A percentile compares a stretch with the other conserved stretches of the same genome.
Conservation (phyloP, 2,797 vertebrate species). For the Notolabrus celidotus region DNA sequence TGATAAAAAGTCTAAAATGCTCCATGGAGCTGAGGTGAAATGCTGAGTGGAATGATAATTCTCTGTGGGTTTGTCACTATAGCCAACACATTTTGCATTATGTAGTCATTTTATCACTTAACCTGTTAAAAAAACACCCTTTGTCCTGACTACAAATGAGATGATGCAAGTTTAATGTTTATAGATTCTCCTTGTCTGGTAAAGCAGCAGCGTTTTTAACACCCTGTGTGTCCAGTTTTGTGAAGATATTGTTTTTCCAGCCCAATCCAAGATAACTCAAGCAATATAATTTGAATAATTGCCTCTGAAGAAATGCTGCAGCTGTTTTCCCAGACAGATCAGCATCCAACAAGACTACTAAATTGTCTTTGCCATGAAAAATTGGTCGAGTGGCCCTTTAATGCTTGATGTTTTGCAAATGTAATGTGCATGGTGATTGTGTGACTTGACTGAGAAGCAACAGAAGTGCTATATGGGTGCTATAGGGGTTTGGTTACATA, state of each 20-base stretch:
- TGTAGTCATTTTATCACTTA: too few relatives aligned
- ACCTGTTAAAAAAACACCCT: too few relatives aligned
- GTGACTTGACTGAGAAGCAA: conserved; percentile 12
- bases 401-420: conserved; percentile 10
- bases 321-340: neutral
- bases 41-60: too few relatives aligned
- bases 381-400: conserved; percentile 5
- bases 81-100: too few relatives aligned
- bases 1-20: too few relatives aligned
- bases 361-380: neutral
- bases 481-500: conserved; percentile 15
- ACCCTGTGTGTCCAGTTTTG: neutral
- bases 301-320: neutral
- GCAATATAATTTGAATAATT: neutral
- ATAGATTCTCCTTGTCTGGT: too few relatives aligned
- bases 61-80: too few relatives aligned
- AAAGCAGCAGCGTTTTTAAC: too few relatives aligned
- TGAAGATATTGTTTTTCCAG: neutral
- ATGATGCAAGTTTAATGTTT: too few relatives aligned
- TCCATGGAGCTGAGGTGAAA: too few relatives aligned
- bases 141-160: too few relatives aligned
- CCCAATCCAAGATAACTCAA: neutral
- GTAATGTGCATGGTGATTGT: conserved; percentile 5
- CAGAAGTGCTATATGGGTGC: neutral
- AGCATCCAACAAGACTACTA: neutral